Percentiles rank a stretch among this genome's conserved stretches.
These are phyloP conservation scores for Hemibagrus guttatus DNA, from an alignment of 2,797 vertebrate genomes.

Conservation along the genomic window DNA sequence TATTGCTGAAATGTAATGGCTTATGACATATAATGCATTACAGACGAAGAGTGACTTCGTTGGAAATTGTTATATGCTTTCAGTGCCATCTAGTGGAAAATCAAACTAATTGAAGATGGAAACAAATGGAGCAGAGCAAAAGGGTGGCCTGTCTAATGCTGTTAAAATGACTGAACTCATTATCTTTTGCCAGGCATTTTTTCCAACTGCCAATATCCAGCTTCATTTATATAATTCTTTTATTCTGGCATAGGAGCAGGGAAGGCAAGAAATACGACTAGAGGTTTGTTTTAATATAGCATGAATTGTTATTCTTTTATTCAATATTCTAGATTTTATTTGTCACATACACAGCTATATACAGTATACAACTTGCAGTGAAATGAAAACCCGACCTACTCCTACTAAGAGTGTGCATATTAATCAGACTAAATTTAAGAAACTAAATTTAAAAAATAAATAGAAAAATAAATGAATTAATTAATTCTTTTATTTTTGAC, in stretches of 20 bases:
- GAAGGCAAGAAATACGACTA: not conserved
- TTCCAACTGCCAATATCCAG: not conserved
- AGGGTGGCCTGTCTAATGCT: not conserved
- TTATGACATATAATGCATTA: not conserved
- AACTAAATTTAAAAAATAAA: too few relatives aligned
- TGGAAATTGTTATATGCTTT: not conserved
- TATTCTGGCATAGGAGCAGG: not conserved
- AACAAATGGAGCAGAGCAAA: not conserved
- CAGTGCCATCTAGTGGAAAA: conserved; percentile 51
- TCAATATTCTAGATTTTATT: not conserved
- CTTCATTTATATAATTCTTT: not conserved
- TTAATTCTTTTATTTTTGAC: not conserved
- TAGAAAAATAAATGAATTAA: too few relatives aligned
- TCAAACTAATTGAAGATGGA: not conserved
- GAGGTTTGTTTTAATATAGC: not conserved
- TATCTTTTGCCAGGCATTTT: not conserved
- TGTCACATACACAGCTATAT: too few relatives aligned
- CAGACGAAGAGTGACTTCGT: not conserved
- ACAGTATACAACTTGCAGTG: not conserved
- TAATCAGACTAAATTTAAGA: too few relatives aligned
- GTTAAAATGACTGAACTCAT: not conserved
- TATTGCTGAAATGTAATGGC: not conserved
- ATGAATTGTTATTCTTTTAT: not conserved
- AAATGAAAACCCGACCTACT: too few relatives aligned
- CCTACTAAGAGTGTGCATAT: too few relatives aligned